Evolutionary conservation across 2,113 vertebrate species (phyloP).

Genomic region (Hypocryptadius cinnamomeus): DNA sequence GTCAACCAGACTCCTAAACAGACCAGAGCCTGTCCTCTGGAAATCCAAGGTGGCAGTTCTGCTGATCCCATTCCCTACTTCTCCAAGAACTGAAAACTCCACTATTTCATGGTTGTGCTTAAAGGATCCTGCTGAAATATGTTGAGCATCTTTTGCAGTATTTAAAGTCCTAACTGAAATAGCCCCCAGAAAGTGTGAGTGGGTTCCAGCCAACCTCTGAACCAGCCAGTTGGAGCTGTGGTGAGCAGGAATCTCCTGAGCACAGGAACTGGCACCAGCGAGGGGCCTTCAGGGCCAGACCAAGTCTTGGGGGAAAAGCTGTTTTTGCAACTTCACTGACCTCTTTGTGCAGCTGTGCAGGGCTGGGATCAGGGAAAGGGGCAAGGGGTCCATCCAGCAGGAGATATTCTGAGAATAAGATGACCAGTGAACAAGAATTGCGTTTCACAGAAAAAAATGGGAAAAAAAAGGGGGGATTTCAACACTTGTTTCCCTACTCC

Average conservation of each 20-base stretch:
- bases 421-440: not conserved
- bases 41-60: not conserved
- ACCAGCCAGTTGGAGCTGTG: not conserved
- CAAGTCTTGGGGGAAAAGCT: not conserved
- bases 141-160: not conserved
- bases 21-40: not conserved
- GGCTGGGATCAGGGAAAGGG: not conserved
- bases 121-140: not conserved
- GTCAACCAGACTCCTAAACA: not conserved
- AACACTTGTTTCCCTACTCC: not conserved
- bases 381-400: not conserved
- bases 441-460: not conserved
- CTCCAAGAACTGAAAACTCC: not conserved
- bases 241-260: not conserved
- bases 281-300: not conserved
- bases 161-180: not conserved
- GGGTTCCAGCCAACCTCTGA: not conserved
- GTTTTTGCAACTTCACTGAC: not conserved
- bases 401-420: not conserved
- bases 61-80: not conserved
- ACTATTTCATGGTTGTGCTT: not conserved
- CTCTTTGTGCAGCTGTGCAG: not conserved
- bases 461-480: not conserved
- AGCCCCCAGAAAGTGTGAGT: not conserved
- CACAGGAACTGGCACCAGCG: not conserved